These are phyloP conservation scores for Eupithecia dodoneata DNA, from an alignment of 2,888 invertebrate genomes.

Conservation along the genomic window DNA sequence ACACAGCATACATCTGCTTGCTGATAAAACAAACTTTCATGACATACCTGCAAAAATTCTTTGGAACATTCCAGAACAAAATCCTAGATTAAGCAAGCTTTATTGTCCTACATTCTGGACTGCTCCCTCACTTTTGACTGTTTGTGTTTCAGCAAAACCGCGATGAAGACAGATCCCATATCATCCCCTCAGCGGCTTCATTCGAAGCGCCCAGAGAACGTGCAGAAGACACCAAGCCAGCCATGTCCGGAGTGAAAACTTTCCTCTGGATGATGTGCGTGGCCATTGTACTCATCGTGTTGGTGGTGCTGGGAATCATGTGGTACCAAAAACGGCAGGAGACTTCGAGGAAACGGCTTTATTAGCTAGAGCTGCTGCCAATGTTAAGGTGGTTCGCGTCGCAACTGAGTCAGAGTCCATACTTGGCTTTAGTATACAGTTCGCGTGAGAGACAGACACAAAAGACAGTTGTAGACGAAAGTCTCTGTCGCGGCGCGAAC, in stretches of 20 bases:
- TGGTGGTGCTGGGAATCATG: constrained; percentile 94
- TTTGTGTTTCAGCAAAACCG: constrained; percentile 79
- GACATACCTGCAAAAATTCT: too few species aligned
- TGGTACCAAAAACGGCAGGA: constrained; percentile 97
- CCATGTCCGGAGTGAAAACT: constrained; percentile 95
- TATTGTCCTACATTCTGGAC: background rate
- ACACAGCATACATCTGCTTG: too few species aligned
- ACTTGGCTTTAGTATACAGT: background rate
- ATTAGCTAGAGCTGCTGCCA: constrained; percentile 48
- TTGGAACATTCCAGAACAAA: background rate
- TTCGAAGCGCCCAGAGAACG: constrained; percentile 97
- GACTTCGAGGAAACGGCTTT: constrained; percentile 93
- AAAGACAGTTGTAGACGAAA: background rate
- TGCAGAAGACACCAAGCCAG: constrained; percentile 93
- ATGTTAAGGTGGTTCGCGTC: background rate
- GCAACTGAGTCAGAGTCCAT: background rate
- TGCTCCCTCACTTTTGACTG: background rate
- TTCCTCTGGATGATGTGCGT: constrained; percentile 94
- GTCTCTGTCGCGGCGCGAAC: background rate
- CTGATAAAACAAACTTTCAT: too few species aligned
- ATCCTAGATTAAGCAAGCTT: background rate
- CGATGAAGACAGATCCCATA: constrained; percentile 90
- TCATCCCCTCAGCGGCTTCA: constrained; percentile 94
- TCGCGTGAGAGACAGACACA: background rate
- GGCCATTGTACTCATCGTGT: constrained; percentile 91